Percentiles rank a stretch among this genome's conserved stretches.
phyloP scores from a whole-genome alignment of 1,140 invertebrate species.

The Drosophila varians region DNA sequence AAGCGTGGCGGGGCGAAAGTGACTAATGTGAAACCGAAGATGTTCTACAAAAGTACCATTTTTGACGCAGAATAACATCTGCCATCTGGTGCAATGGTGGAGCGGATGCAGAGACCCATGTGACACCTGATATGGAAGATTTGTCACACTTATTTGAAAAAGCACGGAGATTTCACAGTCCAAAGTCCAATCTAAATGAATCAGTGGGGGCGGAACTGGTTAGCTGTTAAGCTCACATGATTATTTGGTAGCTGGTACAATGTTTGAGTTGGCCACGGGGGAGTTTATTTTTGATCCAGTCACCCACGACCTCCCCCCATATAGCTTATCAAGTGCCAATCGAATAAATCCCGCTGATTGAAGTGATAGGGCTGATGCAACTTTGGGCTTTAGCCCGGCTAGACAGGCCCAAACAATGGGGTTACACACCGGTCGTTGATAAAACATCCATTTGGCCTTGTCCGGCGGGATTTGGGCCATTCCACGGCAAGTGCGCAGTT shows the following conservation, averaged over 20 bases:
- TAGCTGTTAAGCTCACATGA: constrained; percentile 38
- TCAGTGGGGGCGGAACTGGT: constrained; percentile 11
- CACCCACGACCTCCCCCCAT: not conserved
- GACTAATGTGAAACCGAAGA: constrained; percentile 33
- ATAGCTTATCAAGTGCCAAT: constrained; percentile 25
- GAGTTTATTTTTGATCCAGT: not conserved
- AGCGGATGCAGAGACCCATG: constrained; percentile 6
- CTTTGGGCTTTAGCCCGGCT: constrained; percentile 10
- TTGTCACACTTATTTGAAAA: constrained; percentile 2
- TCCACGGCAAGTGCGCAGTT: constrained; percentile 53
- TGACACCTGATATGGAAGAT: constrained; percentile 6
- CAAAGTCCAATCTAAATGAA: constrained; percentile 17
- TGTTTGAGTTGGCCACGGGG: constrained; percentile 1
- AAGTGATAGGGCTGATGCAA: constrained; percentile 69
- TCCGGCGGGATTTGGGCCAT: constrained; percentile 32
- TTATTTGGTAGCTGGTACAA: constrained; percentile 17
- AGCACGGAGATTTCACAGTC: not conserved
- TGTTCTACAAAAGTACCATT: not conserved
- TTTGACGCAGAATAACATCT: constrained; percentile 2
- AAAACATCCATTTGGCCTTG: constrained; percentile 20
- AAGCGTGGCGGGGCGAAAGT: constrained; percentile 15
- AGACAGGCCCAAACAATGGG: constrained; percentile 39
- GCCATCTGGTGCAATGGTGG: constrained; percentile 9
- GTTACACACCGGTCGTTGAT: constrained; percentile 38
- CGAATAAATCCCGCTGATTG: constrained; percentile 6